These are phyloP conservation scores for Tapirus terrestris DNA, from an alignment of 2,113 vertebrate genomes.

Conservation along the genomic window DNA sequence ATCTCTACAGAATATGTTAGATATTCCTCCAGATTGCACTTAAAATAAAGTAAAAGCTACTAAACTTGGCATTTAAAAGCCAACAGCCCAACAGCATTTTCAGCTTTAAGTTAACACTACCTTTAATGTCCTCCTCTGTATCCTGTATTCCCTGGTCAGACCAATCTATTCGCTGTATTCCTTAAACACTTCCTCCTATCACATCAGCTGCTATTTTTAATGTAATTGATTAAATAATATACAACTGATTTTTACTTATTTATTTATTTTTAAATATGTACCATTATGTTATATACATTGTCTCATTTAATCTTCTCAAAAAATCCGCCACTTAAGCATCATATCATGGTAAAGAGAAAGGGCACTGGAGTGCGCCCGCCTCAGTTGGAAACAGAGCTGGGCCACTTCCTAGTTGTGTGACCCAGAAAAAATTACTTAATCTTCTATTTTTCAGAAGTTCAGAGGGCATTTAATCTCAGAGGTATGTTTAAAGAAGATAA, in stretches of 20 bases:
- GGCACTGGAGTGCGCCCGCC: accelerated
- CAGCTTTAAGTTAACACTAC: background rate
- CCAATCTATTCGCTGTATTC: background rate
- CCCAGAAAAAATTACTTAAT: background rate
- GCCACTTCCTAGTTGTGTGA: background rate
- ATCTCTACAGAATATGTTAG: background rate
- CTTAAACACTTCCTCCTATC: background rate
- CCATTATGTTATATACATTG: background rate
- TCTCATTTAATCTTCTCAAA: background rate
- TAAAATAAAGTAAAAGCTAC: background rate
- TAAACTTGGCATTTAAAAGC: background rate
- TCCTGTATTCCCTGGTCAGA: background rate
- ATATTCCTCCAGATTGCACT: background rate
- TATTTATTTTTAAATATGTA: background rate
- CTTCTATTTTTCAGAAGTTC: background rate
- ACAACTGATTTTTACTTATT: background rate
- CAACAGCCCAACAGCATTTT: background rate
- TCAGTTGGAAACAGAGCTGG: background rate
- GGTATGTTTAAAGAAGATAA: background rate
- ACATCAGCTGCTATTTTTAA: background rate
- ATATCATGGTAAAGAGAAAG: background rate
- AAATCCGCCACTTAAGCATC: too few relatives aligned
- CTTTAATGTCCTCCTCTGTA: background rate
- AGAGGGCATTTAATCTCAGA: background rate
- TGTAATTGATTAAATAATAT: background rate